Conservation (phyloP, 2,113 vertebrate genomes). For the Kryptolebias marmoratus region DNA sequence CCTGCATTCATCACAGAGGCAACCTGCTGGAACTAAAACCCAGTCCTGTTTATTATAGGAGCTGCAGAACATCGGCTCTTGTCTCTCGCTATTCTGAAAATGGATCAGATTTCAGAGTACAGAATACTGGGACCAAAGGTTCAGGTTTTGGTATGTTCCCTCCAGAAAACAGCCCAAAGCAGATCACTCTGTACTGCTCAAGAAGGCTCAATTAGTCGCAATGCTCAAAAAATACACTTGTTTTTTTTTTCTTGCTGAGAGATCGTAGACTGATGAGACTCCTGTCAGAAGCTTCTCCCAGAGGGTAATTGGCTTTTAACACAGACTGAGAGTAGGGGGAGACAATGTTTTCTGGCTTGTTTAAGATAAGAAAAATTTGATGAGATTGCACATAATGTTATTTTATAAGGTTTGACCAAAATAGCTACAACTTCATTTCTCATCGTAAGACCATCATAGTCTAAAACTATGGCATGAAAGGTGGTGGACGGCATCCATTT, state of each 20-base stretch:
- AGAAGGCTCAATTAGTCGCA: neutral
- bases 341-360: no score
- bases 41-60: constrained; percentile 50
- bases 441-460: no score
- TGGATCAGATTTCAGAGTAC: constrained; percentile 57
- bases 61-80: constrained; percentile 42
- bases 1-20: constrained; percentile 54
- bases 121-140: constrained; percentile 33
- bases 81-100: constrained; percentile 54
- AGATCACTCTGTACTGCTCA: neutral
- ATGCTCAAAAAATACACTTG: neutral
- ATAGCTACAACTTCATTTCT: neutral
- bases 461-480: no score
- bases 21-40: constrained; percentile 53
- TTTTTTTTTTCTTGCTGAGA: neutral
- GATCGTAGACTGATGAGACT: neutral
- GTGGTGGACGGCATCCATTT: no score
- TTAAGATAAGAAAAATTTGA: no score
- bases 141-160: constrained; percentile 34
- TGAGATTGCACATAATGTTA: no score
- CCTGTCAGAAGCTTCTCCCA: neutral
- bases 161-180: constrained; percentile 12
- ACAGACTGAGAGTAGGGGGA: no score
- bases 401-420: no score
- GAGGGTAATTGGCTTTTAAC: neutral